Base-by-base conservation (phyloP, 2,888 invertebrate genomes). In the Auanema freiburgensis region DNA sequence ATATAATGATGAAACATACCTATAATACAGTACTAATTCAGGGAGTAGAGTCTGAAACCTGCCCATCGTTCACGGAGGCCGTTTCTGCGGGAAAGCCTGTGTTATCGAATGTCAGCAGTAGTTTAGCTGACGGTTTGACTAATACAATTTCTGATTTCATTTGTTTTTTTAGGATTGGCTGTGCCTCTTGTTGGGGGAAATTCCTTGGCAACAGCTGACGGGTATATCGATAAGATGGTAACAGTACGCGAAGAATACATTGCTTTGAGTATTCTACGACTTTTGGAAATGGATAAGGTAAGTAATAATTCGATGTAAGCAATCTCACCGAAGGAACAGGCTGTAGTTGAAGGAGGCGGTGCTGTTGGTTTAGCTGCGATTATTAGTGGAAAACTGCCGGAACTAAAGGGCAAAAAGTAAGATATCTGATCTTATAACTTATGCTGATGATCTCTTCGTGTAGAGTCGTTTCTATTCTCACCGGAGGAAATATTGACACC, bases 1-100 rank as follows among this genome's bases (percentile, higher is more conserved):
- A 85, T 89, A 91, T 88, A 43, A 43, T n/a, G 21, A n/a, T n/a
- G n/a, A n/a, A n/a, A n/a, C n/a, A n/a, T n/a, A n/a, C n/a, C n/a
- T n/a, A n/a, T n/a, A n/a, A n/a, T n/a, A n/a, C n/a, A n/a, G n/a
- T n/a, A n/a, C n/a, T n/a, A n/a, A n/a, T n/a, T 14, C 69, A 87
- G 87, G 94, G 93, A 1, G 93, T 92, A 1, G 95, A 96, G 85
- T 91, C 93, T 0, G 93, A 93, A 82, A 89, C 90, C 76, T 93
- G 93, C 85, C 89, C 93, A 0, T 92, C 93, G 83, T 94, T 93
- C 87, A 86, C 89, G 46, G 86, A 87, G 33, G 92, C 93, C 0
- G 83, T 92, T 71, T 87, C 89, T 77, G 87, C 88, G 49, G 89
- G 90, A 0, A 88, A 88, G 62, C 92, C 92, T 0, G 86, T 89